These are phyloP conservation scores for Cephus pulcher DNA, from an alignment of 2,888 invertebrate genomes.

Conservation along the genomic window DNA sequence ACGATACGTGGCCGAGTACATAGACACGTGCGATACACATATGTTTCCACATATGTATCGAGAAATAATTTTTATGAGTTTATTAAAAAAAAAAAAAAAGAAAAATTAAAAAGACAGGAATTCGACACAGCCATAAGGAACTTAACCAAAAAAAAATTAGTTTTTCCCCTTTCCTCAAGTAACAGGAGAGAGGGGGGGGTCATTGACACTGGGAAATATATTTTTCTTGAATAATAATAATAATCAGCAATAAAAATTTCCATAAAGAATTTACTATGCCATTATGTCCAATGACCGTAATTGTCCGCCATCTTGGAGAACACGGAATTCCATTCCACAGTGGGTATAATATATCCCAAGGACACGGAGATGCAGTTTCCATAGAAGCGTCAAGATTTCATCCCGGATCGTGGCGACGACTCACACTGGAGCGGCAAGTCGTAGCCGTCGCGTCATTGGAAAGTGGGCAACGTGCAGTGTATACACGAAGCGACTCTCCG, in stretches of 20 bases:
- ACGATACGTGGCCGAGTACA: conserved; percentile 50
- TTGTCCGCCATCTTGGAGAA: background rate
- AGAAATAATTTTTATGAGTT: conserved; percentile 46
- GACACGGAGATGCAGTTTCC: background rate
- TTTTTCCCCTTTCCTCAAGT: background rate
- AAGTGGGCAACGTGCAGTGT: conserved; percentile 40
- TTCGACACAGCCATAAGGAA: background rate
- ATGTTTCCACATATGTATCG: conserved; percentile 11
- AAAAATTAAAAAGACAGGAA: background rate
- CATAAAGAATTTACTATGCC: background rate
- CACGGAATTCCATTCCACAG: background rate
- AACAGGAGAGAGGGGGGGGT: background rate
- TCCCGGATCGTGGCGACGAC: conserved; percentile 13
- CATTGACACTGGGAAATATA: background rate
- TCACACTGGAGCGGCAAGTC: conserved; percentile 8
- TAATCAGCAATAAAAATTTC: background rate
- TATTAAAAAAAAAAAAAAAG: background rate
- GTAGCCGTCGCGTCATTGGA: conserved; percentile 37
- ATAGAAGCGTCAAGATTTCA: conserved; percentile 13
- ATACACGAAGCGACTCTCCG: conserved; percentile 42
- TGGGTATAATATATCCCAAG: background rate
- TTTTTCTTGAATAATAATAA: background rate
- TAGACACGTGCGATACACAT: conserved; percentile 27
- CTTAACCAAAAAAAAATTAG: background rate
- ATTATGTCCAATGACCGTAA: background rate